phyloP scores from a whole-genome alignment of 2,888 invertebrate species.

The Lamellibrachia satsuma region DNA sequence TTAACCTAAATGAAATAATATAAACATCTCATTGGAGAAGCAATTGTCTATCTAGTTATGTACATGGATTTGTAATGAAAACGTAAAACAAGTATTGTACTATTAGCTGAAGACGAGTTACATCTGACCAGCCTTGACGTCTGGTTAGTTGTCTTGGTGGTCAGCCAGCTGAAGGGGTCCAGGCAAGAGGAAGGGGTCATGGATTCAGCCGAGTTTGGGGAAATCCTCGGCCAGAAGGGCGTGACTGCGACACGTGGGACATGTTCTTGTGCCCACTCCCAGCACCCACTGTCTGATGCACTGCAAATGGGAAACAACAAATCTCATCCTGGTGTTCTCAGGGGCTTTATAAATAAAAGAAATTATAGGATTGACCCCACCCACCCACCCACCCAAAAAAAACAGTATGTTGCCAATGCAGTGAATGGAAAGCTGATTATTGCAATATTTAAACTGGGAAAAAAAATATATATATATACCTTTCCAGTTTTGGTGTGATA shows the following conservation, averaged over 20 bases:
- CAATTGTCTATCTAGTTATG: background rate
- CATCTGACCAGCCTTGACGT: background rate
- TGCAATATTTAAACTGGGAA: too few species aligned
- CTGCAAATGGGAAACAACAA: slow-evolving; percentile 43
- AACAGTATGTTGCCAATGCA: too few species aligned
- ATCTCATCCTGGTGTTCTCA: background rate
- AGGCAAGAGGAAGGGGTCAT: background rate
- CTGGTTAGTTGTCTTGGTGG: background rate
- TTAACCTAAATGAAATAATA: background rate
- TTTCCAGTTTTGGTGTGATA: too few species aligned
- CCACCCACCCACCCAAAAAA: too few species aligned
- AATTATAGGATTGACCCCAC: background rate
- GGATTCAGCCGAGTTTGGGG: slow-evolving; percentile 42
- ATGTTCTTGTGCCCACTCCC: slow-evolving; percentile 50
- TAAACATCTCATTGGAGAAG: background rate
- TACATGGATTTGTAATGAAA: background rate
- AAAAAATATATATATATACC: too few species aligned
- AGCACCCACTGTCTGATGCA: slow-evolving; percentile 55
- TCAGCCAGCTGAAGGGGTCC: background rate
- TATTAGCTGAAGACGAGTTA: background rate
- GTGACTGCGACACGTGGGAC: slow-evolving; percentile 53
- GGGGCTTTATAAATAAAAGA: background rate
- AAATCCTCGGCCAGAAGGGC: slow-evolving; percentile 56
- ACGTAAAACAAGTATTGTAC: background rate
- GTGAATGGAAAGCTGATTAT: too few species aligned